A percentile compares a stretch with the other conserved stretches of the same genome.
Evolutionary conservation across 2,888 invertebrate species (phyloP).

Genomic region (Autographa pulchrina): DNA sequence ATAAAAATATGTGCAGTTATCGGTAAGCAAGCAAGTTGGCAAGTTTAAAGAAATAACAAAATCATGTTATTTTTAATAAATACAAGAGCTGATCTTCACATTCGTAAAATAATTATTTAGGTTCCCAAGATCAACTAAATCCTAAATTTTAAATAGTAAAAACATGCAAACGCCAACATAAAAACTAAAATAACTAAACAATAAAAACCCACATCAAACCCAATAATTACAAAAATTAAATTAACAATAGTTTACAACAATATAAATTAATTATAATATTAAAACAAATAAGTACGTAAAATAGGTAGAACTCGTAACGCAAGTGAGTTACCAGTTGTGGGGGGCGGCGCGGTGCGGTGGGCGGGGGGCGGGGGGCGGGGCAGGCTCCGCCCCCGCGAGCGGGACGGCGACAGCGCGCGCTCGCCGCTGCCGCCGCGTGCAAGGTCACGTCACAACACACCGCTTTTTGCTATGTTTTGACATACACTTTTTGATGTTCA

Average conservation of each 20-base stretch:
- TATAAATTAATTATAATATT: constrained; percentile 47
- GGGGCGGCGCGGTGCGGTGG: constrained; percentile 80
- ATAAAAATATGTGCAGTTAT: no score
- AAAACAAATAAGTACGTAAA: constrained; percentile 42
- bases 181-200: background rate
- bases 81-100: no score
- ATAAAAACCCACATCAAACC: background rate
- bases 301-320: constrained; percentile 68
- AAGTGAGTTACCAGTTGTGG: constrained; percentile 79
- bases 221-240: background rate
- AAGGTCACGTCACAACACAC: constrained; percentile 74
- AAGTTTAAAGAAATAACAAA: no score
- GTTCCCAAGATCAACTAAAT: no score
- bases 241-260: constrained; percentile 9
- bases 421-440: constrained; percentile 68
- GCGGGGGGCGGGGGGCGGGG: constrained; percentile 85
- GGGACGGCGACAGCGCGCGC: constrained; percentile 70
- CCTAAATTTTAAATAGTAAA: background rate
- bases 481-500: constrained; percentile 50
- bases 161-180: background rate
- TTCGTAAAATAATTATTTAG: no score
- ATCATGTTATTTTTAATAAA: no score
- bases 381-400: constrained; percentile 78
- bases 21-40: no score
- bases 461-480: constrained; percentile 73